Evolutionary conservation across 2,797 vertebrate species (phyloP), one percentile per base, ranked within the genome.

Genomic region (Phoebastria nigripes): DNA sequence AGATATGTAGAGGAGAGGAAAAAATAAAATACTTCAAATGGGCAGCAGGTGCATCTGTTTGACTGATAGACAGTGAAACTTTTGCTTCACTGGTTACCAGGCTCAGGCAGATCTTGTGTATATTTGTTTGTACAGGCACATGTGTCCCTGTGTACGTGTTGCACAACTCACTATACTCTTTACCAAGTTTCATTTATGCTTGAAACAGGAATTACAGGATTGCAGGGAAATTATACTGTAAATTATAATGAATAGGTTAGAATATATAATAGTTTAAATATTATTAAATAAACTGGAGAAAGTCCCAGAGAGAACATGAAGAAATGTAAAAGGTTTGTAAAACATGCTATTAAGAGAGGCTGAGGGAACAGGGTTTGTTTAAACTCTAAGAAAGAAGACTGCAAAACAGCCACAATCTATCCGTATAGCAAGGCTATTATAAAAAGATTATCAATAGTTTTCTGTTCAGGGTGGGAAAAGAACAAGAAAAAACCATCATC

Each of bases 161-260:
- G 19, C 13, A 37, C n/a, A 90, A 52, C 24, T 70, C 21, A 51
- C 26, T 39, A 5, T 56, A 69, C 5, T 13, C 22, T 7, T 69
- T 87, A 65, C 3, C 4, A 20, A 24, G 33, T n/a, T 79, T 62
- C 13, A 67, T 66, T 77, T 3, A 2, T 35, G 3, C 10, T 89
- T 89, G 46, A 72, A 96, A 89, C 9, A 66, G 39, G 39, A 87
- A 47, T 70, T 44, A 79, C 62, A 37, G 55, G 51, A 37, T 51
- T 70, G 42, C 31, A 61, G 44, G 31, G 31, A 70, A 84, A 62
- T 54, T 28, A 31, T 33, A 17, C 15, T 6, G 9, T 39, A 41
- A 74, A 82, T 44, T 9, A 2, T 47, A 74, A 54, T 37, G 20
- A 74, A 29, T 18, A 42, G 7, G 9, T 73, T 59, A n/a, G 15